phyloP scores from a whole-genome alignment of 2,888 invertebrate species.

The Himalopsyche japonica region DNA sequence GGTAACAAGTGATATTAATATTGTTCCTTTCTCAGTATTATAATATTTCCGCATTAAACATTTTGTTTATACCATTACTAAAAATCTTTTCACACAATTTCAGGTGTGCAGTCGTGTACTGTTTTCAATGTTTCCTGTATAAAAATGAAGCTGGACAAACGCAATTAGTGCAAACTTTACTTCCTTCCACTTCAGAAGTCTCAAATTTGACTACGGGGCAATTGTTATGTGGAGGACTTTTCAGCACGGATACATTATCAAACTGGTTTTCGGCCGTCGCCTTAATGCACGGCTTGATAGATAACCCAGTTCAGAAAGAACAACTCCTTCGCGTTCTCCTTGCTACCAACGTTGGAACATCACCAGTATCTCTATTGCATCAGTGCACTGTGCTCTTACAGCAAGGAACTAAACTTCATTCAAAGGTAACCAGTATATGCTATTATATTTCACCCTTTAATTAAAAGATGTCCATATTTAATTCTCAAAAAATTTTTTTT shows the following conservation, averaged over 20 bases:
- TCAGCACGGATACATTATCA: conserved; percentile 83
- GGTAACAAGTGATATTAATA: conserved; percentile 45
- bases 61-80: not conserved
- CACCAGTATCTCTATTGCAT: conserved; percentile 87
- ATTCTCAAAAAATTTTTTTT: not conserved
- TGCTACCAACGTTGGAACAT: conserved; percentile 79
- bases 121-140: conserved; percentile 94
- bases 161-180: conserved; percentile 85
- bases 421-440: conserved; percentile 59
- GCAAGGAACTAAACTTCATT: conserved; percentile 77
- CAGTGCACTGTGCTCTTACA: conserved; percentile 86
- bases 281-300: conserved; percentile 85
- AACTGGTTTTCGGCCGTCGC: conserved; percentile 97
- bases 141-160: conserved; percentile 90
- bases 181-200: conserved; percentile 83
- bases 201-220: conserved; percentile 79
- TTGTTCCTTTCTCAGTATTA: not conserved
- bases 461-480: not conserved
- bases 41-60: not conserved
- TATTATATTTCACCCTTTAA: not conserved
- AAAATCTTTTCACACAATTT: not conserved
- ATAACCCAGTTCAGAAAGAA: conserved; percentile 84
- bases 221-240: conserved; percentile 88
- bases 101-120: conserved; percentile 94
- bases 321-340: conserved; percentile 88